A percentile compares a stretch with the other conserved stretches of the same genome.
These are phyloP conservation scores for Mormoops blainvillei DNA, from an alignment of 2,113 vertebrate species.

Conservation along the genomic window DNA sequence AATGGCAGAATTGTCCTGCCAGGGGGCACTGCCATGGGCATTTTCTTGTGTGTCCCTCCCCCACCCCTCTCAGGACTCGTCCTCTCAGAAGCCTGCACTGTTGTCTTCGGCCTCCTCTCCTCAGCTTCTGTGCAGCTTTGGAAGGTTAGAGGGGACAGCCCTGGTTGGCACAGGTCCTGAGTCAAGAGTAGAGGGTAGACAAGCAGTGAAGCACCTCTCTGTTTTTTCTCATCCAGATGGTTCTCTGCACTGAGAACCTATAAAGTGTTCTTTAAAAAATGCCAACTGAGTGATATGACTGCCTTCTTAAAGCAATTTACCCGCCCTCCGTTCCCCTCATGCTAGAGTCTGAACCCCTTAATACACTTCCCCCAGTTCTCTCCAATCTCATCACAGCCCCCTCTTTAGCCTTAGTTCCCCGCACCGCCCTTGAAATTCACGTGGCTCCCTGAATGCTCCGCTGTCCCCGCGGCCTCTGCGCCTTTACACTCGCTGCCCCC, in stretches of 20 bases:
- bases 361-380: neutral
- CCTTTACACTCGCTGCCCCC: neutral
- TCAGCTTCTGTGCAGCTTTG: neutral
- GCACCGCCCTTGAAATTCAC: neutral
- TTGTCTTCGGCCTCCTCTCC: neutral
- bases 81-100: neutral
- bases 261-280: neutral
- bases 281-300: neutral
- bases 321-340: neutral
- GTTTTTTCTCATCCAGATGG: neutral
- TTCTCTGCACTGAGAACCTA: neutral
- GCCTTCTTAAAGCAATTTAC: neutral
- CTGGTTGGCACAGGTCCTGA: neutral
- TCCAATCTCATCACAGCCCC: accelerated
- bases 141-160: neutral
- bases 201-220: neutral
- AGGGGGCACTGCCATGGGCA: accelerated
- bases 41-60: neutral
- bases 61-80: accelerated
- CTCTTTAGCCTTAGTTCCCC: neutral
- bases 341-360: neutral
- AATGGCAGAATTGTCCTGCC: neutral
- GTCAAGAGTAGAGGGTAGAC: too few relatives aligned
- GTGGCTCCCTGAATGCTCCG: neutral
- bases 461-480: neutral